phyloP scores from a whole-genome alignment of 92 coral and sea anemone genomes.

The Parazoanthus atlanticus region DNA sequence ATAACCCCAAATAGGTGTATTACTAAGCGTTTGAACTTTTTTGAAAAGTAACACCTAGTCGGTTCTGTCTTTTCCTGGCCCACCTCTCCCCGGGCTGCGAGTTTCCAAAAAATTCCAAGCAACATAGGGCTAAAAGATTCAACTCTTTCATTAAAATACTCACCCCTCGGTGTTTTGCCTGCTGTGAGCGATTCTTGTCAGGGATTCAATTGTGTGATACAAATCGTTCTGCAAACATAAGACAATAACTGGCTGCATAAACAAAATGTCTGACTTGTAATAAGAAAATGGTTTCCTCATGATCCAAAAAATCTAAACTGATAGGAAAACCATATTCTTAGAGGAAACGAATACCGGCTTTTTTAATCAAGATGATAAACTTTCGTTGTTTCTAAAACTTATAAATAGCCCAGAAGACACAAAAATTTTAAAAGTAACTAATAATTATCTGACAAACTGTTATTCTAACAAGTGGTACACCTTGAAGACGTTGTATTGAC shows the following conservation, averaged over 20 bases:
- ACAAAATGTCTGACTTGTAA: too few species aligned
- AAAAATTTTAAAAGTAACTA: too few species aligned
- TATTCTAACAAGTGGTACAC: too few species aligned
- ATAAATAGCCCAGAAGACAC: background rate
- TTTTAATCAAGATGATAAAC: too few species aligned
- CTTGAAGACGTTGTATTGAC: too few species aligned
- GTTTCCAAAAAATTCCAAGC: background rate
- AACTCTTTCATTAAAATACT: slow-evolving; percentile 8
- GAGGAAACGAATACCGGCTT: background rate
- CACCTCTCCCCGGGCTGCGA: background rate
- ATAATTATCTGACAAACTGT: too few species aligned
- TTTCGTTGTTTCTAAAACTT: too few species aligned
- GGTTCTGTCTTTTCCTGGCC: background rate
- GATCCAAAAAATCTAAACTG: background rate
- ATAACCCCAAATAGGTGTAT: too few species aligned
- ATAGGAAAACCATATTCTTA: background rate
- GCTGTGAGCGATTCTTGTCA: slow-evolving; percentile 92
- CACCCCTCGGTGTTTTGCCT: slow-evolving; percentile 93
- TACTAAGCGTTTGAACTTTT: too few species aligned
- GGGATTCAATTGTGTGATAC: slow-evolving; percentile 90
- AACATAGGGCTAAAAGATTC: background rate
- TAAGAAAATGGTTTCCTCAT: background rate
- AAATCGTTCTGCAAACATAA: slow-evolving; percentile 70
- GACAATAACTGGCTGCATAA: background rate
- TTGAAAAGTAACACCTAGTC: too few species aligned